Percentiles rank a stretch among this genome's conserved stretches.
These are phyloP conservation scores for Dicranocentrus wangi DNA, from an alignment of 2,888 invertebrate genomes.

Conservation along the genomic window DNA sequence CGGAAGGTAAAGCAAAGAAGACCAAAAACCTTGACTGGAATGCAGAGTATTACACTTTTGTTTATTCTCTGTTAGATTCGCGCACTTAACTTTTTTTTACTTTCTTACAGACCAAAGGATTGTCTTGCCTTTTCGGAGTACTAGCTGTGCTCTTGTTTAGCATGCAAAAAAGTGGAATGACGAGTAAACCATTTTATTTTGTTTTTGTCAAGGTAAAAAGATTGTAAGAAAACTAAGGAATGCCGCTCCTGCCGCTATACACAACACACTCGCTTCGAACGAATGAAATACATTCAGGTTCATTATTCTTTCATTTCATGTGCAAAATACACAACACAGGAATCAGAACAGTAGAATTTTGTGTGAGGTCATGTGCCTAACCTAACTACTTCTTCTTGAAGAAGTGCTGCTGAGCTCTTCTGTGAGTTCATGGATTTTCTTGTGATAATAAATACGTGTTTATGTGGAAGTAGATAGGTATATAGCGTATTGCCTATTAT, in stretches of 20 bases:
- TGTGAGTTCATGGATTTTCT: constrained; percentile 39
- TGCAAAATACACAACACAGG: background rate
- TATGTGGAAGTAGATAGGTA: background rate
- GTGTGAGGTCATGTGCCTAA: constrained; percentile 47
- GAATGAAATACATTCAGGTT: too few relatives aligned
- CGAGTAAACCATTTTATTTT: constrained; percentile 37
- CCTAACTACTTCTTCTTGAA: constrained; percentile 11
- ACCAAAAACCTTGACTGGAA: constrained; percentile 11
- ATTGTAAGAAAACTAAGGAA: constrained; percentile 21
- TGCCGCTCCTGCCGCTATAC: constrained; percentile 18
- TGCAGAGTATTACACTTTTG: constrained; percentile 9
- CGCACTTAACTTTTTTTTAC: too few relatives aligned
- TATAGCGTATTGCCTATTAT: too few relatives aligned
- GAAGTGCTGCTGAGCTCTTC: background rate
- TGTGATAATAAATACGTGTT: background rate
- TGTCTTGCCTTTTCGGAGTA: background rate
- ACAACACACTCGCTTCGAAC: too few relatives aligned
- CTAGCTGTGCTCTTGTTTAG: constrained; percentile 12
- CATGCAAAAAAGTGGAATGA: constrained; percentile 34
- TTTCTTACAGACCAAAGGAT: background rate
- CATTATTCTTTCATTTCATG: too few relatives aligned
- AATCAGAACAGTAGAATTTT: constrained; percentile 21
- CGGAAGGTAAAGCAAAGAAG: background rate
- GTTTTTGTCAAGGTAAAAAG: constrained; percentile 46
- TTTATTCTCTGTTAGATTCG: background rate